Base-by-base conservation (phyloP, 2,797 vertebrate genomes). In the Darevskia mixta region DNA sequence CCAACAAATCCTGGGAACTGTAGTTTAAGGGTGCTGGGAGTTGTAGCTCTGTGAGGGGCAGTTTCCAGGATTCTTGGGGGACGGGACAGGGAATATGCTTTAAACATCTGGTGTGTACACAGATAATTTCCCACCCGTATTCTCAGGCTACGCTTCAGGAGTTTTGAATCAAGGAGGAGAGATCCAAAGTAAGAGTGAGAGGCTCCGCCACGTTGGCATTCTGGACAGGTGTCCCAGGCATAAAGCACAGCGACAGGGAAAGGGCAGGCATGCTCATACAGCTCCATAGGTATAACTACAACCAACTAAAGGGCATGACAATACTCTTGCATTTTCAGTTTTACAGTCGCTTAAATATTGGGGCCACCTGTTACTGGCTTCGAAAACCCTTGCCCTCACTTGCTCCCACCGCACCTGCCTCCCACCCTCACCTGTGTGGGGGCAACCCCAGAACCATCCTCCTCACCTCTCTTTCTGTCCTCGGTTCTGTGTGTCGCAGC, bases 401-500 rank as follows among this genome's bases (percentile, higher is more conserved):
- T 6, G n/a, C 73, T 71, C 29, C 11, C 20, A 15, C 41, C 11
- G 2, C 1, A 41, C 25, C 27, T n/a, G 10, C 18, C 45, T 9
- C 55, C 9, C 20, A 23, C 1, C 49, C 38, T 20, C 67, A 73
- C 69, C 79, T 75, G 45, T 29, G 2, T 0, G 9, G 45, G 17
- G 25, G 25, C 25, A 3, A 38, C 32, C 23, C 32, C 29, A 20
- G 32, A 23, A 38, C 25, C 32, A 13, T 45, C 32, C 4, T 29
- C 27, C 69, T 8, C 29, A 23, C 78, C 45, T 73, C 27, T 20
- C 4, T 2, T 23, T 27, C 41, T 8, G 17, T 15, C 58, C 61
- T 5, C 23, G 27, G 43, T 49, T 8, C 4, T 2, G 20, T 38
- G 18, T 1, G 17, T 35, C 0, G 27, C 83, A 0, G 81, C 80